Evolutionary conservation across 2,888 invertebrate genomes (phyloP), one percentile per base, ranked within the genome.

Genomic region (Stictocephala bisonia): DNA sequence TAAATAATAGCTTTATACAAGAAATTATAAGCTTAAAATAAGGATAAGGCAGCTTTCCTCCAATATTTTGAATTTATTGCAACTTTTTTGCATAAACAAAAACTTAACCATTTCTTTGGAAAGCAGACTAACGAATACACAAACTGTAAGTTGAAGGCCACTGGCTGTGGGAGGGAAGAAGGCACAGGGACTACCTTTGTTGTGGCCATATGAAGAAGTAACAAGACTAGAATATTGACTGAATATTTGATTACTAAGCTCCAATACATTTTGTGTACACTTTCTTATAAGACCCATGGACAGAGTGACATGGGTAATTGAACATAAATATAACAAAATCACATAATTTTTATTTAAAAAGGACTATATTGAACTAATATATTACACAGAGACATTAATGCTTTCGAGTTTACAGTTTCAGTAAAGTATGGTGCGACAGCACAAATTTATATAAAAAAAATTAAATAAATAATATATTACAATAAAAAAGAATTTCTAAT

Each of bases 61-160:
- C 20, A 22, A 58, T 44, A 58, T 27, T 53, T 26, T n/a, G 15
- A 22, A 20, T 48, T 58, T 44, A 48, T 58, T 44, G 26, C 44
- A 58, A 40, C 18, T 41, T 13, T 20, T 71, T 27, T 71, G 44
- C 24, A 58, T 53, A 58, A 58, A 71, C 70, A 58, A 70, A 64
- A 71, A 71, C 70, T 71, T 71, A 71, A 71, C 70, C 56, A 56
- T 71, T 58, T 71, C 58, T 71, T 58, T 58, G 70, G 70, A 71
- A 71, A 71, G 70, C 70, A 53, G 44, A 58, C 70, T 71, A 71
- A 71, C 70, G 58, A 58, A 58, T 40, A 71, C 70, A 58, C 44
- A 58, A 20, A 58, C 53, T 22, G 44, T 58, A 71, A 29, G 31
- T 29, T 35, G 58, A 71, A 71, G 70, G 70, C 70, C 70, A 71